phyloP scores from a whole-genome alignment of 1,140 invertebrate genomes.

The Aphelinus certus region DNA sequence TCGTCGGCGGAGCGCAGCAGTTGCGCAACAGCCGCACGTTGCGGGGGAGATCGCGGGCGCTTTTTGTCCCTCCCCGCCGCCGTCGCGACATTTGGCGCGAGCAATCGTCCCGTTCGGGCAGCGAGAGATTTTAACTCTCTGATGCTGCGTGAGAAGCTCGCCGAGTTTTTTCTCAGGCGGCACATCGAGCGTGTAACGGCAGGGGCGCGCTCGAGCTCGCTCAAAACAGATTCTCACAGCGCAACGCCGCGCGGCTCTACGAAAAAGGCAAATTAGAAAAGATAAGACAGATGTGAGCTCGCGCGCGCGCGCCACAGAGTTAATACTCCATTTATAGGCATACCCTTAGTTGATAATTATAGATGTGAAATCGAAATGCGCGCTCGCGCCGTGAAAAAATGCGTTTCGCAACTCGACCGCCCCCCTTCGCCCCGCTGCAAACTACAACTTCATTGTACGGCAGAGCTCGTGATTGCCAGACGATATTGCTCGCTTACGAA shows the following conservation, averaged over 20 bases:
- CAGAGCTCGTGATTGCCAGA: no score
- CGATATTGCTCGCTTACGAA: no score
- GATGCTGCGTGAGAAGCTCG: no score
- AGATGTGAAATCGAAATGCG: not conserved
- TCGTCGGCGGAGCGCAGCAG: no score
- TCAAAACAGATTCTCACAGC: not conserved
- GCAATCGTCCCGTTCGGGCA: no score
- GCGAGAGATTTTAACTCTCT: no score
- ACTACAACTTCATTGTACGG: no score
- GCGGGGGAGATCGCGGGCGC: not conserved
- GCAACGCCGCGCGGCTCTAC: not conserved
- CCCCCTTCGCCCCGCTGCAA: no score
- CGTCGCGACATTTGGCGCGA: not conserved
- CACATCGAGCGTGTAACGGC: not conserved
- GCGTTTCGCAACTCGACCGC: no score
- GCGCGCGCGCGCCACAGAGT: not conserved
- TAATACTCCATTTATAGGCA: constrained; percentile 20
- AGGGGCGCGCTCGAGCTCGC: not conserved
- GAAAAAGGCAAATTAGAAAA: constrained; percentile 25
- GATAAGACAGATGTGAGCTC: constrained; percentile 7
- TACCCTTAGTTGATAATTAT: not conserved
- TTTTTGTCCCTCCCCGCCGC: not conserved
- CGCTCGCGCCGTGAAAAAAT: no score
- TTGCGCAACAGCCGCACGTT: not conserved
- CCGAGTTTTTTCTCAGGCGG: no score